phyloP scores from a whole-genome alignment of 2,113 vertebrate species.

The Excalfactoria chinensis region DNA sequence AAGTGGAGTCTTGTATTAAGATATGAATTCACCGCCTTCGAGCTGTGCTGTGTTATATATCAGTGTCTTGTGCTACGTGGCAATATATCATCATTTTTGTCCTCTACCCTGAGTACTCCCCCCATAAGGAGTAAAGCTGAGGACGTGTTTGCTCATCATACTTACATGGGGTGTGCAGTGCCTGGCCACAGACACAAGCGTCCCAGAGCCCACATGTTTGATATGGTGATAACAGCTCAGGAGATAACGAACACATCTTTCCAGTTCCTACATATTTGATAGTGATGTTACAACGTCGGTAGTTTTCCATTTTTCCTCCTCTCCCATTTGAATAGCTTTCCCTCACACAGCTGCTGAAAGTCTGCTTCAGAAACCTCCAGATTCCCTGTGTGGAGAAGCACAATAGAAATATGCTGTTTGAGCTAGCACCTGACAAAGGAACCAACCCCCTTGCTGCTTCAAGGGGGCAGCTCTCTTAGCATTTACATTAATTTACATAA shows the following conservation, averaged over 20 bases:
- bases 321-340: neutral
- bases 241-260: neutral
- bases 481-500: neutral
- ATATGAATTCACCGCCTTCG: neutral
- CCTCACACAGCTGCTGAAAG: conserved; percentile 5
- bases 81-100: neutral
- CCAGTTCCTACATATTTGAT: conserved; percentile 54
- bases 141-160: neutral
- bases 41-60: neutral
- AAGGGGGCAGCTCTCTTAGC: too few species aligned
- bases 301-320: neutral
- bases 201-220: neutral
- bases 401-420: neutral
- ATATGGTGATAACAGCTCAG: neutral
- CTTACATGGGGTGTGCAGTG: neutral
- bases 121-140: neutral
- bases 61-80: neutral
- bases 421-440: neutral
- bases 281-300: neutral
- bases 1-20: neutral
- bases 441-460: rapidly evolving
- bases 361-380: neutral
- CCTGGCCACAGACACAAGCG: neutral
- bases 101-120: neutral
- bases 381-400: rapidly evolving